These are phyloP conservation scores for Engraulis encrasicolus DNA, from an alignment of 2,113 vertebrate species.

Conservation along the genomic window DNA sequence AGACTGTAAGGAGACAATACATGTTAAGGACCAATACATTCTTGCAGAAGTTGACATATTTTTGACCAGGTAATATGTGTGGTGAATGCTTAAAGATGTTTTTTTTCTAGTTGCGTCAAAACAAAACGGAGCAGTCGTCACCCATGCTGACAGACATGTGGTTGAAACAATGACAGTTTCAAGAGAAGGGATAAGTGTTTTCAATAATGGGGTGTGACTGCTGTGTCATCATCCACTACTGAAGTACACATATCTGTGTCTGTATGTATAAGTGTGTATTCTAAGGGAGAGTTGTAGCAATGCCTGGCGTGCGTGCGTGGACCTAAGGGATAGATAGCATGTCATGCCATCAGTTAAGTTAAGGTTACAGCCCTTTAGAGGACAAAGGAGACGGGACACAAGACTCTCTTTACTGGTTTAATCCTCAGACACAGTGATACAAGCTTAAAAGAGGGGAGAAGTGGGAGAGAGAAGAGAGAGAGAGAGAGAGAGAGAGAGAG, in stretches of 20 bases:
- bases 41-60: background rate
- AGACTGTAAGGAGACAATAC: too few species aligned
- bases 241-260: too few species aligned
- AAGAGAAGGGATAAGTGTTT: background rate
- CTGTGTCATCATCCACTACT: too few species aligned
- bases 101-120: background rate
- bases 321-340: too few species aligned
- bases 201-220: background rate
- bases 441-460: slow-evolving; percentile 33
- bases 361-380: slow-evolving; percentile 18
- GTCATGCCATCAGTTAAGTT: background rate
- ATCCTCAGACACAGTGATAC: slow-evolving; percentile 57
- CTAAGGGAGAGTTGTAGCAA: background rate
- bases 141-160: background rate
- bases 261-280: too few species aligned
- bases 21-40: too few species aligned
- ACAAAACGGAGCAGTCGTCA: background rate
- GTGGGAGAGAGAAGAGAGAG: background rate
- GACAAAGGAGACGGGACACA: slow-evolving; percentile 35
- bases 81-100: too few species aligned
- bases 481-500: background rate
- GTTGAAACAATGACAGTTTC: background rate
- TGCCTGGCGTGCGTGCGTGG: background rate
- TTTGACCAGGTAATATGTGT: too few species aligned
- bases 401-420: slow-evolving; percentile 58